phyloP scores from a whole-genome alignment of 2,888 invertebrate species.

The Chymomyza amoena region DNA sequence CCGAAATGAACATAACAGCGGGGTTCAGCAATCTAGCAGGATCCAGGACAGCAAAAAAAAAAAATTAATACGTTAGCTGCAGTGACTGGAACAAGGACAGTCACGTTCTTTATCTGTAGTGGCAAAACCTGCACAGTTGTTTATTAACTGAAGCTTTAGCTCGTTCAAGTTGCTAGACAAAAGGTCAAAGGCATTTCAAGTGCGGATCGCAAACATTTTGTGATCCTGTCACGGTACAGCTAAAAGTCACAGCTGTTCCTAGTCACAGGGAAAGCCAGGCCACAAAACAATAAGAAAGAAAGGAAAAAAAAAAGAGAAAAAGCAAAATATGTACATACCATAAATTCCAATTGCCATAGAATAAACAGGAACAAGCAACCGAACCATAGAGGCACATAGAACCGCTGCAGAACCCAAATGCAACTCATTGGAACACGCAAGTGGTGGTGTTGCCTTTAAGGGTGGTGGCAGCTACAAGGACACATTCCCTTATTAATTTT shows the following conservation, averaged over 20 bases:
- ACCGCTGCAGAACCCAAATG: not conserved
- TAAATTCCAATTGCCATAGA: slow-evolving; percentile 59
- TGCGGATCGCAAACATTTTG: slow-evolving; percentile 25
- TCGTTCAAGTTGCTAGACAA: not conserved
- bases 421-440: slow-evolving; percentile 23
- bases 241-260: slow-evolving; percentile 41
- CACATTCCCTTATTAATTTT: slow-evolving; percentile 53
- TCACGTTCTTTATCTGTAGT: not conserved
- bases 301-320: slow-evolving; percentile 39
- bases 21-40: not conserved
- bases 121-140: not conserved
- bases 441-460: not conserved
- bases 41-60: not conserved
- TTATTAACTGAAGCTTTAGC: not conserved
- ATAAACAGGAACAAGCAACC: not conserved
- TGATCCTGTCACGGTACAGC: slow-evolving; percentile 6
- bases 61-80: not conserved
- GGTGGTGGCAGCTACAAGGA: not conserved
- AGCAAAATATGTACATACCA: slow-evolving; percentile 41
- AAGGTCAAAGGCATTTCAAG: slow-evolving; percentile 27
- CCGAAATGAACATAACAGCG: not conserved
- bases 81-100: not conserved
- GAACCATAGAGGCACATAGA: not conserved
- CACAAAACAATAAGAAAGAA: slow-evolving; percentile 33
- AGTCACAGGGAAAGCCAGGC: slow-evolving; percentile 32